These are phyloP conservation scores for Xiphorhynchus erythropygius DNA, from an alignment of 2,797 vertebrate genomes.

Conservation along the genomic window DNA sequence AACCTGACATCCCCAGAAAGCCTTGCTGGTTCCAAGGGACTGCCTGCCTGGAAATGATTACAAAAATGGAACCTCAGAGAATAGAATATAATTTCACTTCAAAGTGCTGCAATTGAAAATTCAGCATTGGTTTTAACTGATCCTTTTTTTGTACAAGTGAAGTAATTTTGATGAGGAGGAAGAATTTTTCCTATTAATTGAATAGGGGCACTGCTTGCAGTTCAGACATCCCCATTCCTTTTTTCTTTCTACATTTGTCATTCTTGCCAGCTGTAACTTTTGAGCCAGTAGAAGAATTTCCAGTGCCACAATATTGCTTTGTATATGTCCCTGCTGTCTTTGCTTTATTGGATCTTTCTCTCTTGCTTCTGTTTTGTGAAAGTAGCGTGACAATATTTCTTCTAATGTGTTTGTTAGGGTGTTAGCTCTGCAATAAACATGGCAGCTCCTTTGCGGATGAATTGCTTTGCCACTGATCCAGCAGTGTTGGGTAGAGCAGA, in stretches of 20 bases:
- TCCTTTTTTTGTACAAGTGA: not conserved
- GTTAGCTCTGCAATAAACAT: not conserved
- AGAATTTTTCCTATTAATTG: not conserved
- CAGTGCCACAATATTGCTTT: not conserved
- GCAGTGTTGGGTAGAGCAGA: not conserved
- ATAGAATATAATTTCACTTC: not conserved
- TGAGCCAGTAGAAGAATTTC: not conserved
- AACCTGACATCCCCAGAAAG: not conserved
- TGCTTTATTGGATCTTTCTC: not conserved
- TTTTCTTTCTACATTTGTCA: not conserved
- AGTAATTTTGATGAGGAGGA: not conserved
- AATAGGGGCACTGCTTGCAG: not conserved
- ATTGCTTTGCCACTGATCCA: not conserved
- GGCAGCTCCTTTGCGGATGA: not conserved
- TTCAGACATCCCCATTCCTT: not conserved
- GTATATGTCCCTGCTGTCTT: not conserved
- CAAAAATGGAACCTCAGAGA: not conserved
- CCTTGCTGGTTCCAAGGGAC: not conserved
- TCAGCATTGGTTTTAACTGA: not conserved
- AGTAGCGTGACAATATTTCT: not conserved
- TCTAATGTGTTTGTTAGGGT: not conserved
- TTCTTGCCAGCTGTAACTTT: not conserved
- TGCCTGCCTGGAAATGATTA: not conserved
- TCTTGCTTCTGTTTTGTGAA: not conserved
- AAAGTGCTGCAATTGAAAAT: not conserved